These are phyloP conservation scores for Orthonevra nobilis DNA, from an alignment of 2,888 invertebrate genomes.

Conservation along the genomic window DNA sequence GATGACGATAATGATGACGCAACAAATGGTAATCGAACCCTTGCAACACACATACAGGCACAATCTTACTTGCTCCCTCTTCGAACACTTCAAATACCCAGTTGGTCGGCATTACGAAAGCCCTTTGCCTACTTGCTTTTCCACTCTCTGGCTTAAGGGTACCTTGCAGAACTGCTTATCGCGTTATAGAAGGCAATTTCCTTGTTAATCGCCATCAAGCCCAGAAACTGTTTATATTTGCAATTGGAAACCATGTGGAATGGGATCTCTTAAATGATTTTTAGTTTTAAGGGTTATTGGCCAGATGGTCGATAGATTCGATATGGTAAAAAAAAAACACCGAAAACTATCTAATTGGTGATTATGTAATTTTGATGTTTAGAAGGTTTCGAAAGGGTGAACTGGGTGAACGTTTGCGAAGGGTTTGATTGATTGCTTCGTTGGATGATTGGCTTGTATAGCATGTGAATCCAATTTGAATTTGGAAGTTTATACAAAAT, in stretches of 20 bases:
- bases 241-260: conserved; percentile 56
- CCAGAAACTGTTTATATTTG: conserved; percentile 38
- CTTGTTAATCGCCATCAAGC: conserved; percentile 51
- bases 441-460: conserved; percentile 1
- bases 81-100: too few relatives aligned
- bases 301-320: conserved; percentile 47
- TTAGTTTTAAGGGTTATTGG: conserved; percentile 50
- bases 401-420: conserved; percentile 31
- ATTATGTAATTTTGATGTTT: conserved; percentile 57
- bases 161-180: conserved; percentile 33
- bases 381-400: conserved; percentile 8
- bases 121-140: background rate
- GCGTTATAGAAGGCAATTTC: conserved; percentile 59
- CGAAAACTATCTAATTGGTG: conserved; percentile 49
- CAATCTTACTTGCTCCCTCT: background rate
- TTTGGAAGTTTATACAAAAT: conserved; percentile 5
- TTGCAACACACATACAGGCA: background rate
- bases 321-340: conserved; percentile 16
- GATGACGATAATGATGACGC: conserved; percentile 68
- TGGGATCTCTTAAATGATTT: conserved; percentile 51
- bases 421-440: conserved; percentile 49
- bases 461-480: conserved; percentile 20
- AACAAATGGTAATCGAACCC: conserved; percentile 63
- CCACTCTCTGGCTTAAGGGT: background rate
- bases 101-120: background rate